Evolutionary conservation across 2,888 invertebrate genomes (phyloP).

Genomic region (Phanerotoma sp.): DNA sequence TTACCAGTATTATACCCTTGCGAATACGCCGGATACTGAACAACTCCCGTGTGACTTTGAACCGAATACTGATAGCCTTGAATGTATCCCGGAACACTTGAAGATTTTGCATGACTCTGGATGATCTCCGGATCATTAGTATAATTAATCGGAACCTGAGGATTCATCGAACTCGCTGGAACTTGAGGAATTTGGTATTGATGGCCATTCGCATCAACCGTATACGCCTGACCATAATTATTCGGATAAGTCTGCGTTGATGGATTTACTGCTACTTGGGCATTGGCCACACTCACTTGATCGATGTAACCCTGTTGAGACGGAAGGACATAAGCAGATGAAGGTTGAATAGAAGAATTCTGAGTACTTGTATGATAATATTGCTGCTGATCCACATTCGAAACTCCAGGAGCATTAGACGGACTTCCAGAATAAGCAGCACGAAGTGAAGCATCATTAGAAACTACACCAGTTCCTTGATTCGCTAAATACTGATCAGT

Average conservation of each 20-base stretch:
- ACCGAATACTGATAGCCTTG: slow-evolving; percentile 39
- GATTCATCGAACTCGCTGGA: slow-evolving; percentile 32
- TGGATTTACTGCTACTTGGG: slow-evolving; percentile 31
- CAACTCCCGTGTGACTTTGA: slow-evolving; percentile 9
- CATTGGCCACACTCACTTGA: slow-evolving; percentile 23
- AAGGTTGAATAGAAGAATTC: slow-evolving; percentile 16
- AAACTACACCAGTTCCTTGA: neutral
- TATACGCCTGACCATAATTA: slow-evolving; percentile 38
- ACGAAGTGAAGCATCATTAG: neutral
- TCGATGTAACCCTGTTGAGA: slow-evolving; percentile 35
- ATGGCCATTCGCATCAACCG: slow-evolving; percentile 40
- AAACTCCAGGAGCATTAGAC: neutral
- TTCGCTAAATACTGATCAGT: slow-evolving; percentile 4
- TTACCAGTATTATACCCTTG: slow-evolving; percentile 34
- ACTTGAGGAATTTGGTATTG: slow-evolving; percentile 49
- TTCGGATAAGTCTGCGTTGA: slow-evolving; percentile 36
- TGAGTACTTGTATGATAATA: slow-evolving; percentile 4
- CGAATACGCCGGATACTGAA: slow-evolving; percentile 38
- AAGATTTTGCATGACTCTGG: slow-evolving; percentile 48
- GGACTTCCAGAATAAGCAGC: slow-evolving; percentile 7
- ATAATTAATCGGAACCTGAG: slow-evolving; percentile 22
- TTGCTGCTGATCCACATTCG: neutral
- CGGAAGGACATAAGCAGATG: slow-evolving; percentile 29
- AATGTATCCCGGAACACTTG: slow-evolving; percentile 37
- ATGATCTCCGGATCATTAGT: slow-evolving; percentile 44